These are phyloP conservation scores for Platycercus adscitus DNA, from an alignment of 2,113 vertebrate species.

Conservation along the genomic window DNA sequence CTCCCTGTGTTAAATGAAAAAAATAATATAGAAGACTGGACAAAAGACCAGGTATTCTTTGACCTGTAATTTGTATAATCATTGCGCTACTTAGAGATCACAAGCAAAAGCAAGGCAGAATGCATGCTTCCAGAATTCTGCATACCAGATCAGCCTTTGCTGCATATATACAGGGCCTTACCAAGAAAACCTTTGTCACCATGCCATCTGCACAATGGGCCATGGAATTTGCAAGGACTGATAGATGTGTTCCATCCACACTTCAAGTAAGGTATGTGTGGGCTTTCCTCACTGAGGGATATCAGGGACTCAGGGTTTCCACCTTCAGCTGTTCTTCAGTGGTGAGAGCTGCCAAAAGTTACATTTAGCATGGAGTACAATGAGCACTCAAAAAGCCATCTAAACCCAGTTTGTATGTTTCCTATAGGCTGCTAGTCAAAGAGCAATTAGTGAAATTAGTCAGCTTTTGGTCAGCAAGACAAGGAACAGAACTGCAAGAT, in stretches of 20 bases:
- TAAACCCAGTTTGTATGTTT: neutral
- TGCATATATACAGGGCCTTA: neutral
- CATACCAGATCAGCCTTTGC: neutral
- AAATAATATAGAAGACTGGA: neutral
- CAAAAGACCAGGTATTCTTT: neutral
- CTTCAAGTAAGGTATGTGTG: neutral
- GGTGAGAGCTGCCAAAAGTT: neutral
- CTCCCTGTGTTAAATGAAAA: neutral
- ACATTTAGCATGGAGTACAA: neutral
- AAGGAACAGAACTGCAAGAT: neutral
- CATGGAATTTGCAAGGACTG: neutral
- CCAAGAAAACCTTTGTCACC: neutral
- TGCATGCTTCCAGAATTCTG: neutral
- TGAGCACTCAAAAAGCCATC: neutral
- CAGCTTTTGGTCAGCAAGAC: neutral
- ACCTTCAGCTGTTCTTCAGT: neutral
- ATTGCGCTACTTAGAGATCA: neutral
- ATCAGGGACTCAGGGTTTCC: neutral
- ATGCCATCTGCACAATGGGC: neutral
- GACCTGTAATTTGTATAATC: neutral
- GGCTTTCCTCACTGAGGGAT: neutral
- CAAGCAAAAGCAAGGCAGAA: neutral
- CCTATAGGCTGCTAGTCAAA: neutral
- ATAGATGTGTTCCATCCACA: neutral
- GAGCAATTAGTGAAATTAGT: neutral